Evolutionary conservation across 2,797 vertebrate genomes (phyloP), one percentile per base, ranked within the genome.

Genomic region (Streptopelia turtur): DNA sequence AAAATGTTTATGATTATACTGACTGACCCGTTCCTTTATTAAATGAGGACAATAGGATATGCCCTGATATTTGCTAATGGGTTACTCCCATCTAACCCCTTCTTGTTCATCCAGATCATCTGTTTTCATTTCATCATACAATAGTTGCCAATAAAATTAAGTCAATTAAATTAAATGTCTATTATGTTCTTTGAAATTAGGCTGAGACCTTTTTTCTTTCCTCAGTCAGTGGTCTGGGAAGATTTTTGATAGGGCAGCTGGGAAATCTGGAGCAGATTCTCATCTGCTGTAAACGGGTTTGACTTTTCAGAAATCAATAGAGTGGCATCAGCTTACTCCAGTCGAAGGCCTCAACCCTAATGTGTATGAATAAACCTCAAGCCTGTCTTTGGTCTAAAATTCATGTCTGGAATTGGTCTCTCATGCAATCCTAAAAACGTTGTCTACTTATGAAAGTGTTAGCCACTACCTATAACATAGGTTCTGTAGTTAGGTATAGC

Each of bases 41-140:
- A 97, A 96, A 95, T 92, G 95, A 95, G 77, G 64, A 93, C 90
- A 95, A 93, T 80, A 93, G 75, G 49, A 92, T 87, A 93, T 90
- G 90, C 83, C 75, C 88, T 95, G 91, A 90, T 97, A 96, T 95
- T 95, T 96, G 81, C 92, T 95, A 94, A 96, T 95, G 84, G 88
- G 53, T 85, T 93, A 89, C 81, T 96, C 93, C 88, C 89, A 90
- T 93, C 91, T 94, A 94, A 91, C 93, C 85, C 95, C 89, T 95
- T 70, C 90, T 95, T 92, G 78, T 85, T 95, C 75, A 78, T 80
- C 86, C 65, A 96, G 86, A 94, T 95, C 78, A 96, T 92, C 72
- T 92, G 88, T 95, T 94, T 97, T 96, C 88, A 94, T 95, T 97
- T 96, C 71, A 83, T 81, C 92, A 85, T 89, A 86, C 75, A 93